phyloP scores from a whole-genome alignment of 2,888 invertebrate genomes.

The Dorcus hopei region DNA sequence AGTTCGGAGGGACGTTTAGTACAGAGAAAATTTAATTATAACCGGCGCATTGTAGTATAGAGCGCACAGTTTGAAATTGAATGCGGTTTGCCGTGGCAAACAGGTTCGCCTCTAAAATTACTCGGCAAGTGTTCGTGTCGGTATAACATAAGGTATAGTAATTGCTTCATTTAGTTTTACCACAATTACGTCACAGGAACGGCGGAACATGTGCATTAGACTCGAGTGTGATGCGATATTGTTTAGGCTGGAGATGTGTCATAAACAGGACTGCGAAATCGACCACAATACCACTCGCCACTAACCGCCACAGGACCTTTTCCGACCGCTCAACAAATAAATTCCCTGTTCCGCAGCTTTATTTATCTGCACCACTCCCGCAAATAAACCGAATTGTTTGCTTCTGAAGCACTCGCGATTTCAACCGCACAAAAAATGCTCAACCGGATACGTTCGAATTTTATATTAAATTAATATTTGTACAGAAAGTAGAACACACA shows the following conservation, averaged over 20 bases:
- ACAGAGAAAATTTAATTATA: slow-evolving; percentile 14
- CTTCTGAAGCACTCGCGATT: not conserved
- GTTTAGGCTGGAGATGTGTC: slow-evolving; percentile 1
- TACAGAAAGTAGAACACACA: too few relatives aligned
- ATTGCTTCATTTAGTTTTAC: slow-evolving; percentile 43
- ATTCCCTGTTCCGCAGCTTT: not conserved
- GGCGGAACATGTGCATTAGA: slow-evolving; percentile 40
- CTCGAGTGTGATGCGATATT: slow-evolving; percentile 35
- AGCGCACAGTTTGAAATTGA: slow-evolving; percentile 26
- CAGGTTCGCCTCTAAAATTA: slow-evolving; percentile 28
- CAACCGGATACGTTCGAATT: too few relatives aligned
- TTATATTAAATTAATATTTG: too few relatives aligned
- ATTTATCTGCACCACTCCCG: not conserved
- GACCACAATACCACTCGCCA: slow-evolving; percentile 2
- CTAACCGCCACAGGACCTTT: slow-evolving; percentile 1
- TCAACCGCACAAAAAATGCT: too few relatives aligned
- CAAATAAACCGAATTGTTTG: not conserved
- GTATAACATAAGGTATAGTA: slow-evolving; percentile 35
- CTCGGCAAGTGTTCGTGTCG: slow-evolving; percentile 33
- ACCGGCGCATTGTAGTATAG: slow-evolving; percentile 4
- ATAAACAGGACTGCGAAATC: slow-evolving; percentile 1
- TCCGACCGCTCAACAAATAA: not conserved
- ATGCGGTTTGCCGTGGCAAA: slow-evolving; percentile 28
- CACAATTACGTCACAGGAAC: slow-evolving; percentile 33
- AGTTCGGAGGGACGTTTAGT: slow-evolving; percentile 26